These are phyloP conservation scores for Schizothorax lantsangensis DNA, from an alignment of 2,797 vertebrate species.

Conservation along the genomic window DNA sequence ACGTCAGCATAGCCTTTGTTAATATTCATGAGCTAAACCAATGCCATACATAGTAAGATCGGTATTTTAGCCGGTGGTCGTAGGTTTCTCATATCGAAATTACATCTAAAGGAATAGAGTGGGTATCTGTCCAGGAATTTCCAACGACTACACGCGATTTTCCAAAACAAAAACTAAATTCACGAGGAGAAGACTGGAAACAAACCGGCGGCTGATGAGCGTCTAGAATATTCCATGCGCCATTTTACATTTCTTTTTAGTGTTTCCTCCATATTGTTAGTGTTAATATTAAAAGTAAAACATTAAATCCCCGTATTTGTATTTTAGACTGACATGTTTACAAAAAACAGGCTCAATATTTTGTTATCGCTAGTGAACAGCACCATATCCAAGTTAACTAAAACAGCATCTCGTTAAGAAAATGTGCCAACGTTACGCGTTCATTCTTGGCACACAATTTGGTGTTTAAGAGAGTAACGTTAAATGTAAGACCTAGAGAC, in stretches of 20 bases:
- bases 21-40: conserved; percentile 8
- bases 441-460: background rate
- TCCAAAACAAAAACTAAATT: background rate
- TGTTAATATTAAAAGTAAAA: background rate
- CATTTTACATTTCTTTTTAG: background rate
- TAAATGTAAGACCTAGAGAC: background rate
- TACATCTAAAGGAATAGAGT: too few relatives aligned
- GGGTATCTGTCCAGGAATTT: background rate
- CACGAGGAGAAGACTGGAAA: background rate
- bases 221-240: conserved; percentile 37
- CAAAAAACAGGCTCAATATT: background rate
- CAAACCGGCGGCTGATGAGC: background rate
- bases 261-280: conserved; percentile 66
- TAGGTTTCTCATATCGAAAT: background rate
- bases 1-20: background rate
- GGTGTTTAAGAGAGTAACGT: background rate
- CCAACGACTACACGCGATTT: background rate
- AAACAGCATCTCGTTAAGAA: background rate
- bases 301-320: background rate
- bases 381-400: background rate
- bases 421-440: too few relatives aligned
- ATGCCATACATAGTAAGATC: too few relatives aligned
- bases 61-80: background rate
- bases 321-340: background rate
- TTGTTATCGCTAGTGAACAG: background rate